Evolutionary conservation across 2,888 invertebrate species (phyloP).

Genomic region (Ennomos erosarius): DNA sequence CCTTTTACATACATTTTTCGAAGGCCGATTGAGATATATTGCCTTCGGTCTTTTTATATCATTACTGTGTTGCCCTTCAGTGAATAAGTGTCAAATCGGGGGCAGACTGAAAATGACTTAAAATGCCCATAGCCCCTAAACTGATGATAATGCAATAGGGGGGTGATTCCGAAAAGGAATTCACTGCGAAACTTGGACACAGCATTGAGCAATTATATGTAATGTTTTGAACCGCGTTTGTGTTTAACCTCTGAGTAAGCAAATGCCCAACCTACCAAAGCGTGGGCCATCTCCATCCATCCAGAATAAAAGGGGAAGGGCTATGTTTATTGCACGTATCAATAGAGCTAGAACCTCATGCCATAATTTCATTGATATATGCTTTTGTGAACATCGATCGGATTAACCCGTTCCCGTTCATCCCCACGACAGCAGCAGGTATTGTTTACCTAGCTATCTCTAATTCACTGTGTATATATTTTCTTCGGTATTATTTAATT

Average conservation of each 20-base stretch:
- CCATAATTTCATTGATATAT: constrained; percentile 54
- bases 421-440: constrained; percentile 25
- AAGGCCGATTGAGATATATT: no score
- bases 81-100: no score
- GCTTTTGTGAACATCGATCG: constrained; percentile 48
- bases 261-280: constrained; percentile 6
- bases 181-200: background rate
- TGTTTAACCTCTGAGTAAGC: constrained; percentile 19
- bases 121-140: no score
- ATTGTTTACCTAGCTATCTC: constrained; percentile 31
- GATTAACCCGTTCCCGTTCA: constrained; percentile 35
- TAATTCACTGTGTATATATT: constrained; percentile 22
- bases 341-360: constrained; percentile 36
- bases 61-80: no score
- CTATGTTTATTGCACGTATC: constrained; percentile 48
- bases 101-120: no score
- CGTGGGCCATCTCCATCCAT: constrained; percentile 10
- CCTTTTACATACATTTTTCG: no score
- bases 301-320: constrained; percentile 25
- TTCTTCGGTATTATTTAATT: constrained; percentile 16
- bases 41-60: no score
- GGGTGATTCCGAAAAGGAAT: no score
- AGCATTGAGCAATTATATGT: constrained; percentile 1
- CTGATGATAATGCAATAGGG: no score
- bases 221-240: constrained; percentile 15